These are phyloP conservation scores for Dichetophora obliterata DNA, from an alignment of 2,888 invertebrate genomes.

Conservation along the genomic window DNA sequence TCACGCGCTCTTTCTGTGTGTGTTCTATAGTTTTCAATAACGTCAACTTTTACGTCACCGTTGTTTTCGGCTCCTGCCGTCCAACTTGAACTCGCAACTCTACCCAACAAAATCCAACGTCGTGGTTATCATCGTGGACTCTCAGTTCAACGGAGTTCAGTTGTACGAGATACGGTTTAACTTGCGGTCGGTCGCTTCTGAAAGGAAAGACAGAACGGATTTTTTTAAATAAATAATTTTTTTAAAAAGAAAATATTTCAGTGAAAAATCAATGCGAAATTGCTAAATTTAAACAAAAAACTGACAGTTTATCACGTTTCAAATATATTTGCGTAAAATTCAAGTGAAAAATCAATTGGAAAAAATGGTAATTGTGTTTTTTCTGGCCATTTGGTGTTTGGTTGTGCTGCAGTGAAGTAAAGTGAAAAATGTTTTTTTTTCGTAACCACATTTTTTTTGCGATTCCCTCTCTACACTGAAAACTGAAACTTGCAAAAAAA, in stretches of 20 bases:
- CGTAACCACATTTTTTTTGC: background rate
- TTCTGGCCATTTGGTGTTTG: constrained; percentile 58
- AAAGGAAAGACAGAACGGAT: constrained; percentile 6
- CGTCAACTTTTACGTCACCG: background rate
- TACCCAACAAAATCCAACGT: constrained; percentile 7
- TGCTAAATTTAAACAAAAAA: constrained; percentile 48
- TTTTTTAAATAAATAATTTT: constrained; percentile 3
- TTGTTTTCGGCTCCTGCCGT: constrained; percentile 20
- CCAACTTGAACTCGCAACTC: constrained; percentile 25
- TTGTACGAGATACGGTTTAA: constrained; percentile 41
- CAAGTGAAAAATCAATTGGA: constrained; percentile 44
- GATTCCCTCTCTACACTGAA: constrained; percentile 21
- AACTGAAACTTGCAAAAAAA: constrained; percentile 13
- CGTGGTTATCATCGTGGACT: constrained; percentile 22
- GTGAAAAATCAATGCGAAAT: constrained; percentile 56
- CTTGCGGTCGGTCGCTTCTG: constrained; percentile 36
- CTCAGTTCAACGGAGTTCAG: constrained; percentile 43
- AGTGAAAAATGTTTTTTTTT: constrained; percentile 38
- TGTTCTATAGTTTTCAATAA: background rate
- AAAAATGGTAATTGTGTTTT: constrained; percentile 60
- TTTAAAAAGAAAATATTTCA: constrained; percentile 46
- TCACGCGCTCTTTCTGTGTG: background rate
- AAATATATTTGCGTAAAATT: constrained; percentile 44
- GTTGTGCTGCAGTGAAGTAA: constrained; percentile 32
- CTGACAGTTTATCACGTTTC: constrained; percentile 50